Base-by-base conservation (phyloP, 2,113 vertebrate genomes). In the Synodontis membranacea region DNA sequence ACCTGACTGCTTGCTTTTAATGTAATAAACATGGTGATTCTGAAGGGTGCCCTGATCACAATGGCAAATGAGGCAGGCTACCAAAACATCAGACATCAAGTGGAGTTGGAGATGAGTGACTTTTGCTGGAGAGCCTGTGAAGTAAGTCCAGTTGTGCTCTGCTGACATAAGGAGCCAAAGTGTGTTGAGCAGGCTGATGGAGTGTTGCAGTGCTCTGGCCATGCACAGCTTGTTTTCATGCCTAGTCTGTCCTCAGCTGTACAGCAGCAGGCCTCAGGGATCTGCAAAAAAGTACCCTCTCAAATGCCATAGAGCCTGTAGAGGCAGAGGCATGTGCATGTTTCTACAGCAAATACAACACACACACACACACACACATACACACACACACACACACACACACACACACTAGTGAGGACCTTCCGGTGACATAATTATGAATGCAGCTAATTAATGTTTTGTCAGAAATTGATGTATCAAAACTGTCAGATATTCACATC, bases 211-310 rank as follows among this genome's bases (percentile, higher is more conserved):
- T 10, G 52, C 34, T 72, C 10, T 8, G 46, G 52, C 15, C 52
- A 62, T 42, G 39, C 56, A 64, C 23, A 82, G 54, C n/a, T 60
- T 58, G 44, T 72, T 84, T 60, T 60, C 46, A 39, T 58, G 12
- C 28, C 28, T 62, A 44, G 23, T 64, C 44, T 82, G 50, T 86
- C 68, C 75, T 62, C 44, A 76, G 85, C 60, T 74, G 39, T 70
- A 54, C n/a, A 46, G 19, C 75, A 86, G 46, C 64, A 60, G n/a
- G 72, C 58, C 87, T 87, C 88, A 76, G 66, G 86, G 75, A 50
- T 46, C 83, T 80, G 56, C 54, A 90, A 84, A 76, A 76, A 88
- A 74, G 89, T 54, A 84, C 50, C 75, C 58, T 85, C 78, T 42
- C 44, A 78, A 72, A 83, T 42, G 42, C 80, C 76, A n/a, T 31